These are phyloP conservation scores for Pediacus dermestoides DNA, from an alignment of 2,888 invertebrate species.

Conservation along the genomic window DNA sequence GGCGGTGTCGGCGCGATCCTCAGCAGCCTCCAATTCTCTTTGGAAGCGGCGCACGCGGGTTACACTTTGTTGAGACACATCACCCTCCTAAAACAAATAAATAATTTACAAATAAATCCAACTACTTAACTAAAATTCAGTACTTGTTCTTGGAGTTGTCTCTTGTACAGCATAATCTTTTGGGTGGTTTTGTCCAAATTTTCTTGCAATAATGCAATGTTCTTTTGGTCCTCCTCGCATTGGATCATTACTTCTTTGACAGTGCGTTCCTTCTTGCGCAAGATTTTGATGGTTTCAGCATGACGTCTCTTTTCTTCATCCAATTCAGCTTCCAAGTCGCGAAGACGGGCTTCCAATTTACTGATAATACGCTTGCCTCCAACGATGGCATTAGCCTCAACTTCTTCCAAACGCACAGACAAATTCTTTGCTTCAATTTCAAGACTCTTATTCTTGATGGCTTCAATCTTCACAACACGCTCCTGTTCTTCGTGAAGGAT, in stretches of 20 bases:
- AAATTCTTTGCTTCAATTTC: slow-evolving; percentile 97
- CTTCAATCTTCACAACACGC: slow-evolving; percentile 94
- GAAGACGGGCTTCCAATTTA: slow-evolving; percentile 93
- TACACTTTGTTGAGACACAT: slow-evolving; percentile 86
- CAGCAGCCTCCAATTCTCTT: slow-evolving; percentile 95
- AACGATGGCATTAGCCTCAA: slow-evolving; percentile 94
- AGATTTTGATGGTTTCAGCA: slow-evolving; percentile 94
- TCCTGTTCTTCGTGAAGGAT: slow-evolving; percentile 94
- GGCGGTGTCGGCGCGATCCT: slow-evolving; percentile 92
- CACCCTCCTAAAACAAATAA: slow-evolving; percentile 66
- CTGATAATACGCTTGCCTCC: slow-evolving; percentile 96
- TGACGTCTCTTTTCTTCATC: slow-evolving; percentile 97
- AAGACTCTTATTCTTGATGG: slow-evolving; percentile 94
- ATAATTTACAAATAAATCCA: slow-evolving; percentile 24
- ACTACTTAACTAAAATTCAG: no score
- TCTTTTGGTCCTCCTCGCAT: slow-evolving; percentile 96
- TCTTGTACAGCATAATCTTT: slow-evolving; percentile 92
- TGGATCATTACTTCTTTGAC: slow-evolving; percentile 94
- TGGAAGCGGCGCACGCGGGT: slow-evolving; percentile 98
- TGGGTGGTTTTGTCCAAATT: slow-evolving; percentile 80
- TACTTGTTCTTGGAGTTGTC: slow-evolving; percentile 90
- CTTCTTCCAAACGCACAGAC: slow-evolving; percentile 89
- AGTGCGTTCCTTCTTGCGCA: slow-evolving; percentile 96
- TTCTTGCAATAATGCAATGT: slow-evolving; percentile 87
- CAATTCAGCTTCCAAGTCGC: slow-evolving; percentile 89